Conservation (phyloP, 1,140 invertebrate species). For the Bicyclus anynana region DNA sequence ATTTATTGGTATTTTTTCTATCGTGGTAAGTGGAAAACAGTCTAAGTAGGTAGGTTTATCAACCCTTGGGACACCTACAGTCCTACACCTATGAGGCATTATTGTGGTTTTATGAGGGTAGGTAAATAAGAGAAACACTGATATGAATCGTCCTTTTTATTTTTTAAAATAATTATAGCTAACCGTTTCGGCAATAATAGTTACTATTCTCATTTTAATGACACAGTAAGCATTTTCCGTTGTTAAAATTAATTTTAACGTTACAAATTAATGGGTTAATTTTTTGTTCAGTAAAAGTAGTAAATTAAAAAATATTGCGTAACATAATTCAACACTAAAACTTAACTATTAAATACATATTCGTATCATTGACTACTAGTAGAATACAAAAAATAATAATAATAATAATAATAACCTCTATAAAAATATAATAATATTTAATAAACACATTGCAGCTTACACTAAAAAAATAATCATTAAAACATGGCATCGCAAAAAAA, state of each 20-base stretch:
- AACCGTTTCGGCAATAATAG: slow-evolving; percentile 73
- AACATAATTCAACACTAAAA: slow-evolving; percentile 67
- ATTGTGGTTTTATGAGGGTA: background rate
- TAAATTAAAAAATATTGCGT: slow-evolving; percentile 58
- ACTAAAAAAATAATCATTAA: slow-evolving; percentile 61
- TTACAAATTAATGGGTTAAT: slow-evolving; percentile 63
- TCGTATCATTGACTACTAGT: slow-evolving; percentile 49
- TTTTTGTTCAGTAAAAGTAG: slow-evolving; percentile 58
- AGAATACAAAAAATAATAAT: slow-evolving; percentile 67
- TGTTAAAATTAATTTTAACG: slow-evolving; percentile 64
- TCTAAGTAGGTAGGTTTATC: too few relatives aligned
- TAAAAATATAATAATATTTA: slow-evolving; percentile 74
- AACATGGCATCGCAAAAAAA: slow-evolving; percentile 69
- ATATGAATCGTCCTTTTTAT: slow-evolving; percentile 74
- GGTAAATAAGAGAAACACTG: slow-evolving; percentile 49
- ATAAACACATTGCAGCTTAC: slow-evolving; percentile 61
- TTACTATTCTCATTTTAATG: slow-evolving; percentile 71
- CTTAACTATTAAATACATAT: slow-evolving; percentile 61
- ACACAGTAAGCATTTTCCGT: slow-evolving; percentile 75
- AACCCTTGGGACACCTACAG: too few relatives aligned
- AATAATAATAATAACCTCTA: slow-evolving; percentile 71
- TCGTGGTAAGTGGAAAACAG: too few relatives aligned
- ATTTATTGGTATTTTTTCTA: too few relatives aligned
- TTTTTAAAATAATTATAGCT: slow-evolving; percentile 78
- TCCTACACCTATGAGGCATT: too few relatives aligned